Conservation (phyloP, 1,140 invertebrate species). For the Theocolax elegans region DNA sequence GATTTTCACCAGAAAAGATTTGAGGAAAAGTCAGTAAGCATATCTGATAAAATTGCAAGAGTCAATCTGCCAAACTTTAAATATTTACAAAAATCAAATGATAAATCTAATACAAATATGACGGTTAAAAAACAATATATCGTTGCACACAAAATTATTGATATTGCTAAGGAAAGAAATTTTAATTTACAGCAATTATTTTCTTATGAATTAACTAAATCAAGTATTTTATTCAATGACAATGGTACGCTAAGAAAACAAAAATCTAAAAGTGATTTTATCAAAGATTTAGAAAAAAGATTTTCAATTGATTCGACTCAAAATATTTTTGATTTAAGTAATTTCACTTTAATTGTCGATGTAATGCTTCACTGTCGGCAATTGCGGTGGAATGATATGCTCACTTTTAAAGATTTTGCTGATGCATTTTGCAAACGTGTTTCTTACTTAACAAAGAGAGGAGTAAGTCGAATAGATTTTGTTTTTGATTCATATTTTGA, state of each 20-base stretch:
- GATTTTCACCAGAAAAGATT: not conserved
- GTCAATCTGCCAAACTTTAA: not conserved
- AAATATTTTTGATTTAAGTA: not conserved
- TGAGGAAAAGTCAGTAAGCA: not conserved
- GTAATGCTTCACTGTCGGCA: not conserved
- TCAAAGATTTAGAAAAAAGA: not conserved
- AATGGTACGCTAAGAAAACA: slow-evolving; percentile 1
- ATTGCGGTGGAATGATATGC: not conserved
- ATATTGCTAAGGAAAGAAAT: slow-evolving; percentile 1
- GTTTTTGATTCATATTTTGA: too few species aligned
- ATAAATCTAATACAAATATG: not conserved
- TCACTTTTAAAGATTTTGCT: slow-evolving; percentile 1
- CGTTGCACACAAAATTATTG: not conserved
- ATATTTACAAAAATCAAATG: not conserved
- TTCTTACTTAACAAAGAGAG: too few species aligned
- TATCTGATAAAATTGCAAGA: not conserved
- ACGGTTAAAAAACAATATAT: not conserved
- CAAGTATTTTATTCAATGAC: not conserved
- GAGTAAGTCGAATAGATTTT: too few species aligned
- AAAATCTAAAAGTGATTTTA: not conserved
- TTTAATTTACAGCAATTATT: not conserved
- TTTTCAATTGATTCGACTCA: not conserved
- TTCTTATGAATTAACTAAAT: not conserved
- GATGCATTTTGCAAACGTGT: too few species aligned
- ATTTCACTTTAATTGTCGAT: slow-evolving; percentile 5